These are phyloP conservation scores for Drosophila cognata DNA, from an alignment of 2,888 invertebrate genomes.

Conservation along the genomic window DNA sequence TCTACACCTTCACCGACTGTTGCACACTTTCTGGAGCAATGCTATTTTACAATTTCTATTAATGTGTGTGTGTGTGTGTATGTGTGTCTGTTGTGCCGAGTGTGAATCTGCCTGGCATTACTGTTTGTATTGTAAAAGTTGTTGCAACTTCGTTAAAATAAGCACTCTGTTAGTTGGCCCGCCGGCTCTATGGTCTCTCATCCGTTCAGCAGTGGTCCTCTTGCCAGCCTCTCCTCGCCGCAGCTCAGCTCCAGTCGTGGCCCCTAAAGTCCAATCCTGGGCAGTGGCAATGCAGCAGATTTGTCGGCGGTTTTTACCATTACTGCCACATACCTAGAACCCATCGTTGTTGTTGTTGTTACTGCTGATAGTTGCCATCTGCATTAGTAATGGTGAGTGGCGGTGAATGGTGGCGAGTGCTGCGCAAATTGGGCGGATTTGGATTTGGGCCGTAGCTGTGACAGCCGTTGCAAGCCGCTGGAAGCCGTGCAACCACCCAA, in stretches of 20 bases:
- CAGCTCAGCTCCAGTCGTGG: slow-evolving; percentile 10
- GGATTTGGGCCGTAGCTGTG: slow-evolving; percentile 43
- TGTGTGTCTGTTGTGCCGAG: slow-evolving; percentile 64
- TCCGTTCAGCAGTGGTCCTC: slow-evolving; percentile 33
- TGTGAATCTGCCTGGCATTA: slow-evolving; percentile 79
- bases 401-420: slow-evolving; percentile 55
- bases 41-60: slow-evolving; percentile 56
- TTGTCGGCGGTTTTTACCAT: slow-evolving; percentile 77
- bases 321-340: slow-evolving; percentile 58
- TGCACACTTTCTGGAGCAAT: slow-evolving; percentile 67
- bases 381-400: slow-evolving; percentile 77
- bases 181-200: slow-evolving; percentile 69
- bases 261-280: slow-evolving; percentile 23
- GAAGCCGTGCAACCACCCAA: neutral
- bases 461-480: slow-evolving; percentile 23
- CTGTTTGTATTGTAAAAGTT: slow-evolving; percentile 80
- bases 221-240: neutral
- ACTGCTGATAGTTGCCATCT: slow-evolving; percentile 72
- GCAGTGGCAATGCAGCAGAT: slow-evolving; percentile 74
- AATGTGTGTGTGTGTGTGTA: slow-evolving; percentile 31
- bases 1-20: slow-evolving; percentile 29
- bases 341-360: slow-evolving; percentile 27
- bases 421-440: slow-evolving; percentile 73
- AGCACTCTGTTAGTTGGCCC: slow-evolving; percentile 79
- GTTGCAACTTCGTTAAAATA: slow-evolving; percentile 81